Evolutionary conservation across 2,888 invertebrate species (phyloP).

Genomic region (Noctua comes): DNA sequence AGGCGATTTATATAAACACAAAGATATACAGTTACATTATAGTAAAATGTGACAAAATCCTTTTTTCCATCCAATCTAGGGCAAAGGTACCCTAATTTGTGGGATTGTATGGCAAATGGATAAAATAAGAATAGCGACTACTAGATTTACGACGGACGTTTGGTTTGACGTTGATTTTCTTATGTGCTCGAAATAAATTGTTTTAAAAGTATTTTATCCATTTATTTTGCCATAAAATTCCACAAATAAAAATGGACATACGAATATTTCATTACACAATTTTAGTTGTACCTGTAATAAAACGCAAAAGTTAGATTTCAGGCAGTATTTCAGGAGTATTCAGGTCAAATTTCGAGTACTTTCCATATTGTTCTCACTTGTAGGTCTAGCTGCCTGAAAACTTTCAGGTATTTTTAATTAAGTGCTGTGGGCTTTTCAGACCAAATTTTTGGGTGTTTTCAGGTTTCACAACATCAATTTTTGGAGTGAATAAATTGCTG

Average conservation of each 20-base stretch:
- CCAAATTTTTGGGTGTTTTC: not conserved
- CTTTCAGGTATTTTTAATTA: slow-evolving; percentile 56
- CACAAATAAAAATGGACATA: too few relatives aligned
- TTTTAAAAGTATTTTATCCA: too few relatives aligned
- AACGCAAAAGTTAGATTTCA: not conserved
- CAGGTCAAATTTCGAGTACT: slow-evolving; percentile 13
- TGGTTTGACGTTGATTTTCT: too few relatives aligned
- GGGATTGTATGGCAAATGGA: too few relatives aligned
- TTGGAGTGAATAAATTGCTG: not conserved
- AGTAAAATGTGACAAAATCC: not conserved
- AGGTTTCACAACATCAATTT: not conserved
- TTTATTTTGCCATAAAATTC: too few relatives aligned
- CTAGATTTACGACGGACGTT: too few relatives aligned
- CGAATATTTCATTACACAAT: not conserved
- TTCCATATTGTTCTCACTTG: slow-evolving; percentile 41
- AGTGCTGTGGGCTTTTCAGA: slow-evolving; percentile 23
- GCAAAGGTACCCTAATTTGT: not conserved
- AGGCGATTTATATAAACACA: not conserved
- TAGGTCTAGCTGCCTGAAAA: slow-evolving; percentile 26
- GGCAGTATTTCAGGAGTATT: slow-evolving; percentile 10
- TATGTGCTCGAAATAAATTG: too few relatives aligned
- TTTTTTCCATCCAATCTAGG: not conserved
- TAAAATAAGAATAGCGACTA: too few relatives aligned
- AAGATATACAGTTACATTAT: not conserved
- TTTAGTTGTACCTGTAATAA: slow-evolving; percentile 5